Percentiles rank a stretch among this genome's conserved stretches.
Evolutionary conservation across 1,140 invertebrate species (phyloP).

Genomic region (Pogonomyrmex barbatus): DNA sequence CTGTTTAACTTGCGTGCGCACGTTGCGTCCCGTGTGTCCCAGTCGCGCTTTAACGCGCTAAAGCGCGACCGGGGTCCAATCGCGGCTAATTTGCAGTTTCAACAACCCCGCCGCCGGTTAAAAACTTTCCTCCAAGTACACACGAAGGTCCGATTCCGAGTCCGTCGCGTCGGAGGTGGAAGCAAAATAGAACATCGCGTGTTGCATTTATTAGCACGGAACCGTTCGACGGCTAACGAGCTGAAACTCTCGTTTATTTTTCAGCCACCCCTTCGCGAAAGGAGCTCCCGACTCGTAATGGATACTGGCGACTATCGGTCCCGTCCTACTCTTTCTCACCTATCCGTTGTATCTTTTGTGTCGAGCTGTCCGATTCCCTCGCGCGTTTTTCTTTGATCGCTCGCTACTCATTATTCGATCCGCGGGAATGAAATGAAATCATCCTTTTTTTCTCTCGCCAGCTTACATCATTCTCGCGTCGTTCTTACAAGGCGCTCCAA

Average conservation of each 20-base stretch:
- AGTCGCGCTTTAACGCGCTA: not conserved
- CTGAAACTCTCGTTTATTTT: slow-evolving; percentile 58
- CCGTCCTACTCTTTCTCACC: slow-evolving; percentile 33
- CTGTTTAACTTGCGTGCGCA: slow-evolving; percentile 35
- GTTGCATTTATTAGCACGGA: slow-evolving; percentile 45
- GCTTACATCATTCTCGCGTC: not conserved
- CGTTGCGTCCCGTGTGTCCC: not conserved
- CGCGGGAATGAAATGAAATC: slow-evolving; percentile 16
- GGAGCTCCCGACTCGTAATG: slow-evolving; percentile 14
- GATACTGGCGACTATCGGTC: slow-evolving; percentile 36
- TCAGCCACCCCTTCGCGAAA: not conserved
- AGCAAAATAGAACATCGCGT: slow-evolving; percentile 46
- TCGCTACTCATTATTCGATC: slow-evolving; percentile 38
- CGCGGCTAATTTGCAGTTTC: slow-evolving; percentile 39
- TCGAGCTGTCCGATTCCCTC: slow-evolving; percentile 27
- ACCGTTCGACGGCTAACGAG: slow-evolving; percentile 57
- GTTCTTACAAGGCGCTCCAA: not conserved
- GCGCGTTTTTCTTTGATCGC: slow-evolving; percentile 42
- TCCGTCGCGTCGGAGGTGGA: not conserved
- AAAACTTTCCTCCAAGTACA: slow-evolving; percentile 6
- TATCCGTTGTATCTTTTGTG: slow-evolving; percentile 35
- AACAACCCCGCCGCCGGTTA: not conserved
- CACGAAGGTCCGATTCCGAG: slow-evolving; percentile 30
- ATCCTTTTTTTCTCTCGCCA: not conserved
- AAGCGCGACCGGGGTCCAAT: slow-evolving; percentile 28